Base-by-base conservation (phyloP, 2,888 invertebrate species). In the Ochropleura plecta region DNA sequence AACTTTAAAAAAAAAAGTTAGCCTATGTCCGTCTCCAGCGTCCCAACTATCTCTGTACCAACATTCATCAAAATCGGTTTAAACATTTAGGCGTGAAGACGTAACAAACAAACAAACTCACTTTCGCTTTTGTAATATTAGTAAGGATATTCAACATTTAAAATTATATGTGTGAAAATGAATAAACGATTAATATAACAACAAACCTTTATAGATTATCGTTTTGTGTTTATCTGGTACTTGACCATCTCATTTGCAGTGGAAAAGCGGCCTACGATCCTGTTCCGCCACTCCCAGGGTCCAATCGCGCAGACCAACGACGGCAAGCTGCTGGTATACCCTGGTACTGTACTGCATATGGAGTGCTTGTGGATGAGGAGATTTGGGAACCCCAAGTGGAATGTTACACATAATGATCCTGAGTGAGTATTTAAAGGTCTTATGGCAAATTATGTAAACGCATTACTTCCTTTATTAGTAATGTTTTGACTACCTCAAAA, bases 271-370 rank as follows among this genome's bases (percentile, higher is more conserved):
- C 98, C 98, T 0, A 98, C 98, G 0, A 98, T 98, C 83, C 94
- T 98, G 66, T 98, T 98, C 92, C 97, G 98, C 0, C 98, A 98
- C 91, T 97, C 98, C 77, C 96, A 97, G 59, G 98, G 98, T 0
- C 98, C 98, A 0, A 98, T 98, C 72, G 98, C 98, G 0, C 98
- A 98, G 93, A 98, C 98, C 64, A 98, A 98, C 86, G 98, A 98
- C 88, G 98, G 98, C 2, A 98, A 98, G 85, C 96, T 98, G 66
- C 97, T 98, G 76, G 98, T 98, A 0, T 98, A 98, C 93, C 98
- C 98, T 0, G 98, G 98, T 0, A 98, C 98, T 0, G 98, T 98
- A 20, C 95, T 98, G 51, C 98, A 98, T 90, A 98, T 98, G 98
- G 98, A 98, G 92, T 98, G 98, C 86, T 96, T 98, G 14, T 98